Conservation (phyloP, 2,113 vertebrate genomes). For the Blennius ocellaris region DNA sequence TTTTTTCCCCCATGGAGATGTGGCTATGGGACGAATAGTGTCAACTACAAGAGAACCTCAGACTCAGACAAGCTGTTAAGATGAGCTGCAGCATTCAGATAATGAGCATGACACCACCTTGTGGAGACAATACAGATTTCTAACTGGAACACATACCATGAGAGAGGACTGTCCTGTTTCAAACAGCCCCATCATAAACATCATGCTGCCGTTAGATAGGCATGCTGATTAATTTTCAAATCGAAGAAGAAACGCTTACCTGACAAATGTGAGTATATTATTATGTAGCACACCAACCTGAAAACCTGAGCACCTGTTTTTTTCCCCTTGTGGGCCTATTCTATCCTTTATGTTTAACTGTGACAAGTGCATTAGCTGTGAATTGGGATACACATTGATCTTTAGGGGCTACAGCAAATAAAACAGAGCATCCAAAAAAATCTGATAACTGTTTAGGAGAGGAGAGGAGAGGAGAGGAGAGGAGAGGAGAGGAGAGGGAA, state of each 20-base stretch:
- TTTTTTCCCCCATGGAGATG: too few species aligned
- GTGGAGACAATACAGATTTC: conserved; percentile 72
- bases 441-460: conserved; percentile 50
- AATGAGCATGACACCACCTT: conserved; percentile 83
- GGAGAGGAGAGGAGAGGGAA: conserved; percentile 20
- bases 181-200: conserved; percentile 17
- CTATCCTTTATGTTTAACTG: conserved; percentile 21
- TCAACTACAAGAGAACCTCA: too few species aligned
- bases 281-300: conserved; percentile 6
- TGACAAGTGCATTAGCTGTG: conserved; percentile 41
- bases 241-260: conserved; percentile 39
- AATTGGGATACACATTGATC: conserved; percentile 39
- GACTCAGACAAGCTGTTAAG: conserved; percentile 9
- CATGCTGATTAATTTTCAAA: conserved; percentile 36
- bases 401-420: conserved; percentile 38
- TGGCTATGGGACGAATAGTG: too few species aligned
- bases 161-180: conserved; percentile 4
- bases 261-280: conserved; percentile 35
- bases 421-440: conserved; percentile 52
- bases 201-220: conserved; percentile 3
- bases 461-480: conserved; percentile 17
- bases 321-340: conserved; percentile 13
- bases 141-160: conserved; percentile 22
- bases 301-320: conserved; percentile 6
- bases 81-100: conserved; percentile 52